phyloP scores from a whole-genome alignment of 2,113 vertebrate species.

The Pyxicephalus adspersus region DNA sequence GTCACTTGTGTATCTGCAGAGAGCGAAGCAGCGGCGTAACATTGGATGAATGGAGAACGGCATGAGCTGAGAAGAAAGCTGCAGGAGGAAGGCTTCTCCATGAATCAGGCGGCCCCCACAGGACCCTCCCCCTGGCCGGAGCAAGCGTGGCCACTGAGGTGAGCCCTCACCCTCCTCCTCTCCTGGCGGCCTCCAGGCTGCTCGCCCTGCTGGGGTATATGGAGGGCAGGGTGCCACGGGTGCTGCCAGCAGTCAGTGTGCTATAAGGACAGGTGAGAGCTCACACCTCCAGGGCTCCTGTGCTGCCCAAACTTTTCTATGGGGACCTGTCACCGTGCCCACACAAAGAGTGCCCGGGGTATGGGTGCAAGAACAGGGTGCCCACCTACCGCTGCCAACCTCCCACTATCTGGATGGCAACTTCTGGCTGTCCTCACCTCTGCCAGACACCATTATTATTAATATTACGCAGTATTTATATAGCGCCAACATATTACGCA shows the following conservation, averaged over 20 bases:
- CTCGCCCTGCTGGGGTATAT: too few species aligned
- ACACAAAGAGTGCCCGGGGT: too few species aligned
- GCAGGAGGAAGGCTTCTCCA: not conserved
- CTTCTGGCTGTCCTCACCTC: too few species aligned
- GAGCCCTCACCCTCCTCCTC: not conserved
- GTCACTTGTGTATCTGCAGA: not conserved
- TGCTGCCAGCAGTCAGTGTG: too few species aligned
- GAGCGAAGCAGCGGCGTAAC: too few species aligned
- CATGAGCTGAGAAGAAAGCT: not conserved
- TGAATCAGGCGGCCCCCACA: not conserved
- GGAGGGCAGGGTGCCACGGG: too few species aligned
- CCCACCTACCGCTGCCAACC: too few species aligned
- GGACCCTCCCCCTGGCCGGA: not conserved
- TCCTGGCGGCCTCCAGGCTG: constrained; percentile 13
- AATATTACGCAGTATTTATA: too few species aligned
- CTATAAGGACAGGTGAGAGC: not conserved
- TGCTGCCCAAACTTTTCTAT: not conserved
- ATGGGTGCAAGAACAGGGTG: too few species aligned
- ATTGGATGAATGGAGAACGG: not conserved
- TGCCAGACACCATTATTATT: too few species aligned
- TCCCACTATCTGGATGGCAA: too few species aligned
- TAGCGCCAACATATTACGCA: too few species aligned
- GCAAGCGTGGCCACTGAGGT: constrained; percentile 25
- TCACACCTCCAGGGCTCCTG: not conserved
- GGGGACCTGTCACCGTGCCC: not conserved